A percentile compares a stretch with the other conserved stretches of the same genome.
phyloP scores from a whole-genome alignment of 2,797 vertebrate species.

The Lacerta agilis region DNA sequence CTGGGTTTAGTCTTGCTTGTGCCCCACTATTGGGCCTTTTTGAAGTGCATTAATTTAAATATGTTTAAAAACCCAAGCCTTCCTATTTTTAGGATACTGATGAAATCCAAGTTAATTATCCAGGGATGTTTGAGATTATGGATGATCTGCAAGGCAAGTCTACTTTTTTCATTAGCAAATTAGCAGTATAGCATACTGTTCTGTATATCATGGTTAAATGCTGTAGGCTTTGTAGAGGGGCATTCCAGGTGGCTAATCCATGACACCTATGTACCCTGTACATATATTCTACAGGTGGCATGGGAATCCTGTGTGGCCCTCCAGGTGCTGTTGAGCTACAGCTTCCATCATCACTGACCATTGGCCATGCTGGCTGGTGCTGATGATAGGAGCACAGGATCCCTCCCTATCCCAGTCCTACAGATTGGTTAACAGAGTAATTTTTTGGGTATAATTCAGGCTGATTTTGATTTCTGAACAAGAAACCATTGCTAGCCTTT shows the following conservation, averaged over 20 bases:
- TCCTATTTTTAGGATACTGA: constrained; percentile 85
- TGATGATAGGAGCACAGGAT: neutral
- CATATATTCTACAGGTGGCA: neutral
- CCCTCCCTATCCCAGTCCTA: neutral
- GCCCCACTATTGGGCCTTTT: neutral
- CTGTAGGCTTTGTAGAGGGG: neutral
- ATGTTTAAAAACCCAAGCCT: neutral
- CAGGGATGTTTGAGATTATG: constrained; percentile 92
- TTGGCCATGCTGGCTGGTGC: neutral
- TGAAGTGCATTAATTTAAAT: neutral
- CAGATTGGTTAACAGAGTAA: neutral
- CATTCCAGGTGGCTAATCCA: neutral
- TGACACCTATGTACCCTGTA: neutral
- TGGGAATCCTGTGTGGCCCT: neutral
- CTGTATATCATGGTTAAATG: no score
- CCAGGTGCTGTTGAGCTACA: neutral
- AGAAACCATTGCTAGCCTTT: neutral
- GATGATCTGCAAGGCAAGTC: constrained; percentile 90
- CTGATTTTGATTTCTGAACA: neutral
- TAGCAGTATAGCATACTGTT: neutral
- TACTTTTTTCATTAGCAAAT: neutral
- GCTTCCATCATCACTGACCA: neutral
- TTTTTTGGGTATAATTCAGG: neutral
- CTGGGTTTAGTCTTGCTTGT: neutral
- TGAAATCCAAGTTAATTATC: constrained; percentile 92